Conservation (phyloP, 2,888 invertebrate species). For the Dioctria rufipes region DNA sequence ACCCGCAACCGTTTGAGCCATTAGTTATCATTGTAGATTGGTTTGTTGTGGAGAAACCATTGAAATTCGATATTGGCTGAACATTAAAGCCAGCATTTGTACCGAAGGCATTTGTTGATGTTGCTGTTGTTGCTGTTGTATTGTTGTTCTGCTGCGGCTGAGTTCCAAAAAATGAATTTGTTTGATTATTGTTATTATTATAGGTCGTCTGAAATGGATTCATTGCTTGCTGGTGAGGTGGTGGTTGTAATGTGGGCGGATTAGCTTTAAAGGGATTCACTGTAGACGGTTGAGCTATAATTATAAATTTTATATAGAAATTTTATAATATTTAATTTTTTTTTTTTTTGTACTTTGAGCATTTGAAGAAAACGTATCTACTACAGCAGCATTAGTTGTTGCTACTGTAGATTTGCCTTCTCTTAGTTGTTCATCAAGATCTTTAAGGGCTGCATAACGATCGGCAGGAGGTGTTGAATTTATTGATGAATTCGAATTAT, state of each 20-base stretch:
- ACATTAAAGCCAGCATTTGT: conserved; percentile 40
- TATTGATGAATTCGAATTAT: conserved; percentile 63
- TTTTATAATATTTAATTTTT: background rate
- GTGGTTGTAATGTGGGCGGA: background rate
- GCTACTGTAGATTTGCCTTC: conserved; percentile 67
- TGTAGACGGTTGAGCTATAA: conserved; percentile 41
- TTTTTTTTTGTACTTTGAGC: conserved; percentile 20
- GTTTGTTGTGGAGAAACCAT: conserved; percentile 55
- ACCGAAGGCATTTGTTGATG: conserved; percentile 51
- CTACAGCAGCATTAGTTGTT: conserved; percentile 60
- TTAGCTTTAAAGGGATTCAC: conserved; percentile 57
- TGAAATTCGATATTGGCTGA: conserved; percentile 32
- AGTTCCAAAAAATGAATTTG: conserved; percentile 51
- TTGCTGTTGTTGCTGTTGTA: conserved; percentile 30
- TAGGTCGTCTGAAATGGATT: conserved; percentile 68
- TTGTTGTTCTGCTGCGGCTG: conserved; percentile 8
- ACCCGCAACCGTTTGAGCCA: conserved; percentile 68
- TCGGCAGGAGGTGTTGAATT: conserved; percentile 77
- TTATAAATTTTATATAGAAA: conserved; percentile 8
- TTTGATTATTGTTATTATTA: conserved; percentile 54
- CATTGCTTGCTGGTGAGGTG: conserved; percentile 60
- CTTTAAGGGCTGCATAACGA: conserved; percentile 95
- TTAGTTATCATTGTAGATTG: conserved; percentile 58
- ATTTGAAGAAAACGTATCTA: conserved; percentile 59
- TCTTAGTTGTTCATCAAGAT: conserved; percentile 85